phyloP scores from a whole-genome alignment of 2,888 invertebrate genomes.

The Calliphora vomitoria region DNA sequence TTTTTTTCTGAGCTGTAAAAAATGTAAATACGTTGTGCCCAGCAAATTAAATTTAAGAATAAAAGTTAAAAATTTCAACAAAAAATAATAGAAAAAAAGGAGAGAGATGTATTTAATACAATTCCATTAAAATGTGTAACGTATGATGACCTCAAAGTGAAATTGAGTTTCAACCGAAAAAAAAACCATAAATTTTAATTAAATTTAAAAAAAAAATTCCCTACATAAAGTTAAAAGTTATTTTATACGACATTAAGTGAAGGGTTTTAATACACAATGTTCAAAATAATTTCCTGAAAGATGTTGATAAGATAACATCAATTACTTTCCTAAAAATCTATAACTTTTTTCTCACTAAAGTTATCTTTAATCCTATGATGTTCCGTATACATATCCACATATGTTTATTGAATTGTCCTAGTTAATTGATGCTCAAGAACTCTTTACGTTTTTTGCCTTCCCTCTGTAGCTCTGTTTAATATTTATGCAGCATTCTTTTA shows the following conservation, averaged over 20 bases:
- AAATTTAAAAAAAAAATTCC: constrained; percentile 36
- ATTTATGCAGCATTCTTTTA: constrained; percentile 19
- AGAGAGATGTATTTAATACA: constrained; percentile 22
- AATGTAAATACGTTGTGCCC: background rate
- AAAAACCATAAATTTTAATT: constrained; percentile 27
- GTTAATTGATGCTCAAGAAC: constrained; percentile 33
- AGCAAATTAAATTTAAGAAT: constrained; percentile 42
- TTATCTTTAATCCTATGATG: too few species aligned
- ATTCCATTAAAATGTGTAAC: constrained; percentile 57
- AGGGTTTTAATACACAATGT: too few species aligned
- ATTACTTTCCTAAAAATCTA: background rate
- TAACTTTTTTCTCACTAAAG: too few species aligned
- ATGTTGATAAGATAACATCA: background rate
- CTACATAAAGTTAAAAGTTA: constrained; percentile 13
- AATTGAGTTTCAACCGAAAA: constrained; percentile 53
- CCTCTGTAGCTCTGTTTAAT: background rate
- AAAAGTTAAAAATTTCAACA: constrained; percentile 33
- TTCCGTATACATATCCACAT: too few species aligned
- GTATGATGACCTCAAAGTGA: constrained; percentile 60
- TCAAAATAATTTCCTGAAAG: too few species aligned
- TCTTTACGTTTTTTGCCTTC: background rate
- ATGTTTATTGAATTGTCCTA: constrained; percentile 12
- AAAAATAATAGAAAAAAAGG: background rate
- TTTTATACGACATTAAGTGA: too few species aligned
- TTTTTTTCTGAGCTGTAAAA: background rate